Percentiles rank a stretch among this genome's conserved stretches.
These are phyloP conservation scores for Meloidogyne exigua DNA, from an alignment of 1,140 invertebrate species.

Conservation along the genomic window DNA sequence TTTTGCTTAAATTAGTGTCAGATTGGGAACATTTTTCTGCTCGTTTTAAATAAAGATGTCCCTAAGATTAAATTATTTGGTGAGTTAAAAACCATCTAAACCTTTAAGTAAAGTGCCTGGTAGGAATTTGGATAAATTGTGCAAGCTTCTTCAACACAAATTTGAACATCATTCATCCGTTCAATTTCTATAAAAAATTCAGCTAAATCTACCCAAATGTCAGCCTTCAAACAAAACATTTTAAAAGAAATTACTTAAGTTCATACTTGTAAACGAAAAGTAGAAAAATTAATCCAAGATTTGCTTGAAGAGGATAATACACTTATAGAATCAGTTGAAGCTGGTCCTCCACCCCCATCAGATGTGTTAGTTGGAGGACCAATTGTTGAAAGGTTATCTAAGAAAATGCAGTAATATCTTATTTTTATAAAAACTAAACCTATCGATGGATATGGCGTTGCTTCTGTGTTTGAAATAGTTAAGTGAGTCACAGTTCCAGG, in stretches of 20 bases:
- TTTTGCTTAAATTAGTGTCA: conserved; percentile 17
- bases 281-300: conserved; percentile 31
- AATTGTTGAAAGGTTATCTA: conserved; percentile 28
- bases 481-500: conserved; percentile 17
- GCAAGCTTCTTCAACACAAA: conserved; percentile 61
- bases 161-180: conserved; percentile 48
- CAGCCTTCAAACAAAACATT: conserved; percentile 43
- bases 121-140: conserved; percentile 58
- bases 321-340: conserved; percentile 52
- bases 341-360: conserved; percentile 51
- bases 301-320: conserved; percentile 45
- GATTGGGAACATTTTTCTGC: conserved; percentile 36
- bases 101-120: conserved; percentile 62
- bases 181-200: conserved; percentile 59
- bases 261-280: conserved; percentile 37
- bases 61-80: conserved; percentile 35
- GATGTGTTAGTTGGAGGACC: conserved; percentile 32
- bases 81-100: conserved; percentile 19
- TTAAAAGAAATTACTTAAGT: conserved; percentile 16
- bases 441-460: conserved; percentile 7
- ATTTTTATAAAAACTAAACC: background rate
- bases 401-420: background rate
- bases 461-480: conserved; percentile 8
- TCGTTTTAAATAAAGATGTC: conserved; percentile 49
- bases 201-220: conserved; percentile 62